Base-by-base conservation (phyloP, 2,888 invertebrate species). In the Himalopsyche japonica region DNA sequence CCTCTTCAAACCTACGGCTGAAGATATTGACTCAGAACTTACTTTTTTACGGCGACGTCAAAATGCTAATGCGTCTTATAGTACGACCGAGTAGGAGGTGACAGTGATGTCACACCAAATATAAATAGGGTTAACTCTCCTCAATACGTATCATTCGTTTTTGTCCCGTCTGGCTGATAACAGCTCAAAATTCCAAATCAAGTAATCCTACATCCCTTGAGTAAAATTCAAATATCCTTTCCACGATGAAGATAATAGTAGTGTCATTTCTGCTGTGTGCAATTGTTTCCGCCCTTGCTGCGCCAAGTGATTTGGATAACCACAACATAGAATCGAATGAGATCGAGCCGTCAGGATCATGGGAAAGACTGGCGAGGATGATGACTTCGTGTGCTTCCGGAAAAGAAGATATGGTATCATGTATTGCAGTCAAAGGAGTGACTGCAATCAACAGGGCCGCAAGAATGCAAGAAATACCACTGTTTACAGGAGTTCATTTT, bases 401-500 rank as follows among this genome's bases (percentile, higher is more conserved):
- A 78, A 90, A 91, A 83, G 91, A 92, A 80, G 92, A 92, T 84
- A 88, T 93, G 87, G 88, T 92, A 87, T 92, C 92, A 85, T 94
- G 94, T 89, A 89, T 94, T 84, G 93, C 94, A 64, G 91, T 94
- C 79, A 94, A 93, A 89, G 92, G 93, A 48, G 91, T 93, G 86
- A 92, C 92, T 78, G 91, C 92, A 79, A 87, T 95, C 82, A 91
- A 93, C 87, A 92, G 93, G 82, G 93, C 93, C 0, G 91, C 93
- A 76, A 91, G 93, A 86, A 92, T 93, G 87, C 91, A 91, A 87
- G 91, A 92, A 88, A 91, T 95, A 85, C 91, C 93, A 85, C 88
- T 95, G 81, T 84, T 93, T 86, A 93, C 93, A 77, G 95, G 95
- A 84, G 89, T 95, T 83, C 91, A 92, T 84, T 92, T 95, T 87